Conservation (phyloP, 1,140 invertebrate species). For the Sesamia nonagrioides region DNA sequence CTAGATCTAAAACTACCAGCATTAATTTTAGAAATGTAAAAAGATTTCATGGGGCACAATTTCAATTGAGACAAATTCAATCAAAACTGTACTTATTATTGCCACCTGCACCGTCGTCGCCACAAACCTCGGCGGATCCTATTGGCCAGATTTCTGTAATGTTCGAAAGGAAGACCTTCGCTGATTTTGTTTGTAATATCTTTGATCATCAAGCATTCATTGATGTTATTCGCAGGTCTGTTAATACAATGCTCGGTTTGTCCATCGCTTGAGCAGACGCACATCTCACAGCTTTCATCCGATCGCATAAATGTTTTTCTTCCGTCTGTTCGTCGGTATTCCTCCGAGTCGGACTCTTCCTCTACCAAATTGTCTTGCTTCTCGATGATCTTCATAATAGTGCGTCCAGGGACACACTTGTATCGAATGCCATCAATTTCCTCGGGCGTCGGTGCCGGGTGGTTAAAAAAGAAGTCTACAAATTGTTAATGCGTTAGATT, state of each 20-base stretch:
- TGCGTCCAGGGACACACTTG: conserved; percentile 74
- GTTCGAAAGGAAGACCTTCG: conserved; percentile 65
- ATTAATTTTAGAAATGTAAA: neutral
- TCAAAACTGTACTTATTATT: conserved; percentile 40
- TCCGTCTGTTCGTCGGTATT: conserved; percentile 46
- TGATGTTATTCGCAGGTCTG: conserved; percentile 74
- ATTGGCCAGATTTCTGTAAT: conserved; percentile 65
- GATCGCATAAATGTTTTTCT: conserved; percentile 56
- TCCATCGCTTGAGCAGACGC: conserved; percentile 75
- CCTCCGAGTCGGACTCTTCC: conserved; percentile 34
- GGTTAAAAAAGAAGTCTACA: conserved; percentile 70
- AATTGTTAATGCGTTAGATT: neutral
- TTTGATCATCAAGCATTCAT: conserved; percentile 74
- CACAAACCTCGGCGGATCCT: conserved; percentile 77
- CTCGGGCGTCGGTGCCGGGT: conserved; percentile 54
- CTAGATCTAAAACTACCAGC: neutral
- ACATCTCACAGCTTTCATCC: conserved; percentile 70
- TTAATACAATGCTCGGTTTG: conserved; percentile 72
- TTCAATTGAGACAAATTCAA: neutral
- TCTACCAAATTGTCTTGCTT: neutral
- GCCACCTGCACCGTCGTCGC: conserved; percentile 36
- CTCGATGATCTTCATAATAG: conserved; percentile 65
- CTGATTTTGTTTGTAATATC: conserved; percentile 58
- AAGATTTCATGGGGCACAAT: neutral
- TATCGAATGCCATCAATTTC: conserved; percentile 54